Evolutionary conservation across 2,888 invertebrate genomes (phyloP).

Genomic region (Chironomus riparius): DNA sequence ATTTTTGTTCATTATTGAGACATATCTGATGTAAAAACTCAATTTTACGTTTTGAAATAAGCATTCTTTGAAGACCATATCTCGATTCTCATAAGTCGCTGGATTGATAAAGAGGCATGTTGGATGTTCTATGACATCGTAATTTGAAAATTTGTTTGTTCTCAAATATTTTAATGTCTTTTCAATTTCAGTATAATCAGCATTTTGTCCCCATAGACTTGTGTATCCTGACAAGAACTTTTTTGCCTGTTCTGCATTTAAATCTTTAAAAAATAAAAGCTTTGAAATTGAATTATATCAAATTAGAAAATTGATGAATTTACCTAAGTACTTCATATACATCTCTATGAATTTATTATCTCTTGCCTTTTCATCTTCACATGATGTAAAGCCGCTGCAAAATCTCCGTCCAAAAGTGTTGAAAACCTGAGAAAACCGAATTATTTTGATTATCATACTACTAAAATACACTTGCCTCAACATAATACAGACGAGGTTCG

Average conservation of each 20-base stretch:
- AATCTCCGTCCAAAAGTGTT: neutral
- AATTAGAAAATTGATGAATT: neutral
- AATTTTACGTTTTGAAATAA: constrained; percentile 44
- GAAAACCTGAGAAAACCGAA: neutral
- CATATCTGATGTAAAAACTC: constrained; percentile 41
- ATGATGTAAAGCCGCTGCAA: neutral
- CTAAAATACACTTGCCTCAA: too few relatives aligned
- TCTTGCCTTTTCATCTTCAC: neutral
- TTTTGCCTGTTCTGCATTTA: constrained; percentile 23
- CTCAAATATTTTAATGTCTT: constrained; percentile 39
- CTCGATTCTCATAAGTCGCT: constrained; percentile 51
- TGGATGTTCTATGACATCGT: constrained; percentile 48
- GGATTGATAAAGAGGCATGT: constrained; percentile 50
- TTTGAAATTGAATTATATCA: neutral
- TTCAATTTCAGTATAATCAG: constrained; percentile 39
- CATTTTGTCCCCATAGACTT: constrained; percentile 35
- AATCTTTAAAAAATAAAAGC: constrained; percentile 33
- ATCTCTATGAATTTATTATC: neutral
- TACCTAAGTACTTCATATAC: neutral
- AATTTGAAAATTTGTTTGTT: constrained; percentile 44
- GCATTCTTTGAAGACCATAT: constrained; percentile 52
- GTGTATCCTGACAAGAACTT: constrained; percentile 40
- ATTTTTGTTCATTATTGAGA: constrained; percentile 36
- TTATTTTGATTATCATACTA: too few relatives aligned
- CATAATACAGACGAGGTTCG: too few relatives aligned